These are phyloP conservation scores for Coronaproctus castanopsis DNA, from an alignment of 2,888 invertebrate species.

Conservation along the genomic window DNA sequence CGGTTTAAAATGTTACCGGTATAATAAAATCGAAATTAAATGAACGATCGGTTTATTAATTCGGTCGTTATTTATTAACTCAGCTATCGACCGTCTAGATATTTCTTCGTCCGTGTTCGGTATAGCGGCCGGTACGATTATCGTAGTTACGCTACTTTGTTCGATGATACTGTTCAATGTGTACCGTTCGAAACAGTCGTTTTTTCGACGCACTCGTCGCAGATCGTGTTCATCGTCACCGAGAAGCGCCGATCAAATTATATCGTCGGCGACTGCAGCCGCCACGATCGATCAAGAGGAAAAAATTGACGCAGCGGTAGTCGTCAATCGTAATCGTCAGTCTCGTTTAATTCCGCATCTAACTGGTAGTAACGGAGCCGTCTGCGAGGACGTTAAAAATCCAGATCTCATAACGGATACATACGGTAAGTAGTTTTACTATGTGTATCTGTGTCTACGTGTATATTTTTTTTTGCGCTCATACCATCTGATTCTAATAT, in stretches of 20 bases:
- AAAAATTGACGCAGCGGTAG: slow-evolving; percentile 3
- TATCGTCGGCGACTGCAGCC: neutral
- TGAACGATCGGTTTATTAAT: no score
- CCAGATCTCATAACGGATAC: slow-evolving; percentile 56
- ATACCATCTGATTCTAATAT: no score
- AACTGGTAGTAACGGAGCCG: slow-evolving; percentile 23
- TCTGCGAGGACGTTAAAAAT: slow-evolving; percentile 36
- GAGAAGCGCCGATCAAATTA: neutral
- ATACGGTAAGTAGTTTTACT: slow-evolving; percentile 42
- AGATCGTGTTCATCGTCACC: no score
- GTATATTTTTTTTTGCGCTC: no score
- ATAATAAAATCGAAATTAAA: no score
- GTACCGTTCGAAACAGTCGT: slow-evolving; percentile 6
- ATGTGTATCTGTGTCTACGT: no score
- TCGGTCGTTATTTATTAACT: no score
- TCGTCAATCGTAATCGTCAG: slow-evolving; percentile 8
- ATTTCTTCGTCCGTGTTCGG: slow-evolving; percentile 37
- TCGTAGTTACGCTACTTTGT: slow-evolving; percentile 31
- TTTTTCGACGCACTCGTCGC: neutral
- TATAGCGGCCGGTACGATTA: slow-evolving; percentile 32
- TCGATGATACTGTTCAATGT: slow-evolving; percentile 30
- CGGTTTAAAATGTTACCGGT: no score
- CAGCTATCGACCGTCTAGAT: slow-evolving; percentile 34
- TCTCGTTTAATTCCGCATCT: neutral
- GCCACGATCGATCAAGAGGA: slow-evolving; percentile 5